Percentiles rank a stretch among this genome's conserved stretches.
phyloP scores from a whole-genome alignment of 53 echinoderm and acorn worm species.

The Holothuria leucospilota region DNA sequence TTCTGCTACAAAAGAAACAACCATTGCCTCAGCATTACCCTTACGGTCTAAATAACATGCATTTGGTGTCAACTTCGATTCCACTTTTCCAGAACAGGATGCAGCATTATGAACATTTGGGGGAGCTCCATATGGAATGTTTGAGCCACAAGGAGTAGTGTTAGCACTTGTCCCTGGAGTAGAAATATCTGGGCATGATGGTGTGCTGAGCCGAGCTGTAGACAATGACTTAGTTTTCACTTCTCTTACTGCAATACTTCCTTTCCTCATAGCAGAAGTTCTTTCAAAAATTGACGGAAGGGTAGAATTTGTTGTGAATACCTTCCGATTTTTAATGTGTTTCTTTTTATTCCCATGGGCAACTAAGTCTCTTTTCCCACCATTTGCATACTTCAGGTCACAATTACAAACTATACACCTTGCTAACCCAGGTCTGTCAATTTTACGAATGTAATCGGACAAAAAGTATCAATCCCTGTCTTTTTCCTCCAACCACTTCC shows the following conservation, averaged over 20 bases:
- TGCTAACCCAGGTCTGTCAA: slow-evolving; percentile 51
- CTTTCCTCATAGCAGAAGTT: too few species aligned
- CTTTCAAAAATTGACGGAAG: slow-evolving; percentile 33
- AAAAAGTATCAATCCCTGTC: slow-evolving; percentile 6
- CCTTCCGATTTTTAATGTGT: neutral
- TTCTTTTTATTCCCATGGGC: slow-evolving; percentile 54
- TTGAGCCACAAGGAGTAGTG: neutral
- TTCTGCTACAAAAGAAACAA: slow-evolving; percentile 14
- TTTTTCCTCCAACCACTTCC: slow-evolving; percentile 20
- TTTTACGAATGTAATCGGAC: slow-evolving; percentile 48
- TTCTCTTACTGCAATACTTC: too few species aligned
- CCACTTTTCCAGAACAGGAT: slow-evolving; percentile 46
- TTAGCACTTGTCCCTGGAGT: slow-evolving; percentile 8
- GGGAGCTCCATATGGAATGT: slow-evolving; percentile 61
- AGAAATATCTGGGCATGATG: neutral
- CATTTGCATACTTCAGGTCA: slow-evolving; percentile 49
- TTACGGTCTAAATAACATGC: slow-evolving; percentile 47
- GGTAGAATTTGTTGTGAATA: slow-evolving; percentile 35
- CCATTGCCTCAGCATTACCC: slow-evolving; percentile 46
- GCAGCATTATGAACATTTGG: slow-evolving; percentile 56
- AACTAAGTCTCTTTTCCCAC: slow-evolving; percentile 47
- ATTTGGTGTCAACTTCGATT: slow-evolving; percentile 29
- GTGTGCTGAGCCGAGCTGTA: too few species aligned
- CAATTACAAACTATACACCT: slow-evolving; percentile 51
- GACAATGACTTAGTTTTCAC: too few species aligned